phyloP scores from a whole-genome alignment of 2,113 vertebrate genomes.

The Prochilodus magdalenae region DNA sequence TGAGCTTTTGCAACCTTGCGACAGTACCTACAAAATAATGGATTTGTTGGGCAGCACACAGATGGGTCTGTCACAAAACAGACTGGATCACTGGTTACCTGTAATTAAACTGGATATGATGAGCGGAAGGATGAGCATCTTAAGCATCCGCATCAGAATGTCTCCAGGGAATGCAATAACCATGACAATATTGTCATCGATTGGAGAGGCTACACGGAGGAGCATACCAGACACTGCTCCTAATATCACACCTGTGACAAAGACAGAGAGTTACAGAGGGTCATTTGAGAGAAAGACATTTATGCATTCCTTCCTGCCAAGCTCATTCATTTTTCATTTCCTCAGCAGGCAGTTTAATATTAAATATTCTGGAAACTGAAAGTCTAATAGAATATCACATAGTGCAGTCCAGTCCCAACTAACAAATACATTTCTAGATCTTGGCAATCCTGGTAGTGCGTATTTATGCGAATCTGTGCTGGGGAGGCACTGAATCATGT shows the following conservation, averaged over 20 bases:
- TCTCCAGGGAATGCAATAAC: constrained; percentile 97
- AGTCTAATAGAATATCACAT: neutral
- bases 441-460: neutral
- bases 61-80: neutral
- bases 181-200: constrained; percentile 95
- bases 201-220: constrained; percentile 89
- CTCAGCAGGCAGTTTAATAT: constrained; percentile 7
- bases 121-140: constrained; percentile 98
- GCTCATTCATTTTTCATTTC: constrained; percentile 31
- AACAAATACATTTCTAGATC: neutral
- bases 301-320: neutral
- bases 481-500: neutral
- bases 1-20: neutral
- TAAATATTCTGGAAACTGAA: constrained; percentile 15
- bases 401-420: neutral
- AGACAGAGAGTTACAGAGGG: constrained; percentile 3
- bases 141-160: constrained; percentile 98
- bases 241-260: constrained; percentile 88
- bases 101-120: constrained; percentile 99
- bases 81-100: constrained; percentile 74
- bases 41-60: neutral
- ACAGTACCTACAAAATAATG: neutral
- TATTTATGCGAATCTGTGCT: neutral
- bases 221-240: constrained; percentile 89
- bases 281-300: constrained; percentile 21